Base-by-base conservation (phyloP, 1,140 invertebrate genomes). In the Akabosia matsudoensis region DNA sequence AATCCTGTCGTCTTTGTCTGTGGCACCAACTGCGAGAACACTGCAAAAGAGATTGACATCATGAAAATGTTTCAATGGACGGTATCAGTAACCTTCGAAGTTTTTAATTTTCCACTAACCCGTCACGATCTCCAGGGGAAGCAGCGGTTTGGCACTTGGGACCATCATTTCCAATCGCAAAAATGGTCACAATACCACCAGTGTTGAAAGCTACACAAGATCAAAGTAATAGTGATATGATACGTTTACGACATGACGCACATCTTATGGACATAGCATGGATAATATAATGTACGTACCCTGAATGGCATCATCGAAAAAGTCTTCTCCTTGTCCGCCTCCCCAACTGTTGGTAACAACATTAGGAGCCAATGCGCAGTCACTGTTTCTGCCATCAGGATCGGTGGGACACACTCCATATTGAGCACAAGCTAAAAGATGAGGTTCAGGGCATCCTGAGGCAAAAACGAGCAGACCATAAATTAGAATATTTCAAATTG, bases 341-440 rank as follows among this genome's bases (percentile, higher is more conserved):
- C 61, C 61, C 61, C 61, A 67, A 67, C 61, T 67, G 61, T 67
- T 67, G 3, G 61, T 67, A 28, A 67, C 61, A 31, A 67, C 31
- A 30, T 67, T 7, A 10, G 61, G 61, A 30, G 61, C 61, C 30
- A 16, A 7, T 67, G 24, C 28, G n/a, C 61, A 67, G 24, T 67
- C 26, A 31, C 61, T 67, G 28, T 67, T 67, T 28, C 61, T 3
- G 22, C 61, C 61, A n/a, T 67, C 61, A 22, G 61, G 61, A 31
- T 67, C 61, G 4, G 61, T 67, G 24, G 61, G 61, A 22, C 61
- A 67, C 3, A 67, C 10, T 10, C 26, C 24, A n/a, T 16, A 67
- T 22, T 67, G 61, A 7, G 7, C 61, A 31, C 61, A 67, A 31
- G 24, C 61, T 13, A 67, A 4, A 28, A 67, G 30, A 67, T 67